Base-by-base conservation (phyloP, 2,113 vertebrate genomes). In the Lipophrys pholis region DNA sequence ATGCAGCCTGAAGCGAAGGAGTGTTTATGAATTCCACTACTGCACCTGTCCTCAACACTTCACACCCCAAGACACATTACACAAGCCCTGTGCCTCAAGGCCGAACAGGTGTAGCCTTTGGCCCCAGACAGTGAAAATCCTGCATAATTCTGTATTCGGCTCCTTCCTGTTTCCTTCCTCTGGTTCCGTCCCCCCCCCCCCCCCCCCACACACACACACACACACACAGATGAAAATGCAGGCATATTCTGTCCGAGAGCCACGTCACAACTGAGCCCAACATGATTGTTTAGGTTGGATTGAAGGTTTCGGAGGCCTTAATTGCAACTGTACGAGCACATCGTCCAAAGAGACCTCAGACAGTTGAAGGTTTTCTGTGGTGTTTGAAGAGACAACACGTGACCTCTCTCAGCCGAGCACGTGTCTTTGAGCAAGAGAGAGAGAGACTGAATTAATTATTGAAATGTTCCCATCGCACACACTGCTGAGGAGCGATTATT, bases 391-490 rank as follows among this genome's bases (percentile, higher is more conserved):
- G 35, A 48, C 1, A 11, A 16, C 83, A 80, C 42, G 72, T 80
- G 85, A 40, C 35, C 50, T 39, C 50, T 42, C 51, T 15, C 0
- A 21, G 53, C 14, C 6, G 39, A 64, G 51, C 72, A 39, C 41
- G 76, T 80, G 15, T 62, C 63, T 81, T 58, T 74, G 54, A 52
- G 59, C 12, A 58, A 76, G 16, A 53, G 8, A 56, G 36, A 86
- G 62, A 64, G 14, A 67, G 45, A 1, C n/a, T 49, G 67, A 82
- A 84, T 87, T 76, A 84, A 86, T 88, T 86, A 90, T 88, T 87
- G 60, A 88, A 80, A 65, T 10, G 56, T 69, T 82, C 78, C 72
- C 79, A 73, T 35, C 57, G 53, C 66, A 61, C 55, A 49, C 45
- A 6, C 73, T 76, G 45, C 7, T 42, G 62, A 73, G 38, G 17